Evolutionary conservation across 2,113 vertebrate species (phyloP).

Genomic region (Entelurus aequoreus): DNA sequence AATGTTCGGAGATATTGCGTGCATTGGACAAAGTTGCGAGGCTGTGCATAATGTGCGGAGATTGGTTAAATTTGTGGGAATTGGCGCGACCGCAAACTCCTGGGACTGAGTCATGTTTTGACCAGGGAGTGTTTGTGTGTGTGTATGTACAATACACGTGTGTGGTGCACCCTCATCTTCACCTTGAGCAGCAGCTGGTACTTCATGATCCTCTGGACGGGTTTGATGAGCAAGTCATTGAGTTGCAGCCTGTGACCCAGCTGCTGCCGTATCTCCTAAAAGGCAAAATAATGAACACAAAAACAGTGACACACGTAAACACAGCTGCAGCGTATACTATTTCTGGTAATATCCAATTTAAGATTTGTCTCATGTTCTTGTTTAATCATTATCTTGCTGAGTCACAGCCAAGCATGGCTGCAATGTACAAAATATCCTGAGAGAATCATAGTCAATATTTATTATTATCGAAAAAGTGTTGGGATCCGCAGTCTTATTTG

Average conservation of each 20-base stretch:
- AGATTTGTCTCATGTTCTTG: background rate
- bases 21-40: too few species aligned
- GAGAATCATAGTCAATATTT: background rate
- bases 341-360: background rate
- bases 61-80: too few species aligned
- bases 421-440: background rate
- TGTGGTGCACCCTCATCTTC: slow-evolving; percentile 29
- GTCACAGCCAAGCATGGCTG: background rate
- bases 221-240: slow-evolving; percentile 90
- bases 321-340: background rate
- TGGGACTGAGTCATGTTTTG: slow-evolving; percentile 20
- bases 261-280: slow-evolving; percentile 83
- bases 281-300: slow-evolving; percentile 18
- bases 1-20: too few species aligned
- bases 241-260: slow-evolving; percentile 87
- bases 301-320: slow-evolving; percentile 18
- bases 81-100: too few species aligned
- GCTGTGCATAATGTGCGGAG: too few species aligned
- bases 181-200: slow-evolving; percentile 93
- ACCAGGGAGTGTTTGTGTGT: slow-evolving; percentile 1
- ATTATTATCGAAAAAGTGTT: background rate
- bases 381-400: background rate
- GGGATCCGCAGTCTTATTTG: background rate
- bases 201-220: slow-evolving; percentile 92
- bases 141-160: background rate